phyloP scores from a whole-genome alignment of 1,140 invertebrate genomes.

The Callitettix versicolor region DNA sequence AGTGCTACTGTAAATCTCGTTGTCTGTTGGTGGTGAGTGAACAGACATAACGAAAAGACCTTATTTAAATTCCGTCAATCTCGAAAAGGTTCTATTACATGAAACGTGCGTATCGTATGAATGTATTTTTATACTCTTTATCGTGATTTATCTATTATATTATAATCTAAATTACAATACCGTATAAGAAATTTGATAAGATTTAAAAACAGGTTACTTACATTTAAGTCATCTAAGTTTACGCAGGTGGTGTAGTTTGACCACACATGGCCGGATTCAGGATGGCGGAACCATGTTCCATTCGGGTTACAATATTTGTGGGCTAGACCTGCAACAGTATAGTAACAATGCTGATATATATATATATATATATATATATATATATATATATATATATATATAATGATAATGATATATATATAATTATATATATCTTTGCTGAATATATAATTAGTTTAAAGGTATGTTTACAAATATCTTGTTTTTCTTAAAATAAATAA shows the following conservation, averaged over 20 bases:
- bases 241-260: constrained; percentile 85
- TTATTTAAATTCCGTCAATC: no score
- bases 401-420: neutral
- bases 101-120: no score
- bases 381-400: neutral
- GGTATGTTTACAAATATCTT: neutral
- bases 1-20: no score
- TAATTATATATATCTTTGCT: neutral
- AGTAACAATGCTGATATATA: neutral
- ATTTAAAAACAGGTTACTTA: no score
- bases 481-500: neutral
- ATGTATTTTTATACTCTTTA: no score
- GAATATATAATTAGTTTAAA: neutral
- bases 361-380: neutral
- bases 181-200: no score
- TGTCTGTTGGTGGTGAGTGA: no score
- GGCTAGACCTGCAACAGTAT: constrained; percentile 38
- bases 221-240: constrained; percentile 59
- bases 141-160: no score
- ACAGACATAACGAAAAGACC: no score
- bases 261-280: constrained; percentile 54
- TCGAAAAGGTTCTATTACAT: no score
- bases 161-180: no score
- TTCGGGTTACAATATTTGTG: constrained; percentile 44
- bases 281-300: constrained; percentile 48